These are phyloP conservation scores for Leptonema lineaticorne DNA, from an alignment of 1,140 invertebrate species.

Conservation along the genomic window DNA sequence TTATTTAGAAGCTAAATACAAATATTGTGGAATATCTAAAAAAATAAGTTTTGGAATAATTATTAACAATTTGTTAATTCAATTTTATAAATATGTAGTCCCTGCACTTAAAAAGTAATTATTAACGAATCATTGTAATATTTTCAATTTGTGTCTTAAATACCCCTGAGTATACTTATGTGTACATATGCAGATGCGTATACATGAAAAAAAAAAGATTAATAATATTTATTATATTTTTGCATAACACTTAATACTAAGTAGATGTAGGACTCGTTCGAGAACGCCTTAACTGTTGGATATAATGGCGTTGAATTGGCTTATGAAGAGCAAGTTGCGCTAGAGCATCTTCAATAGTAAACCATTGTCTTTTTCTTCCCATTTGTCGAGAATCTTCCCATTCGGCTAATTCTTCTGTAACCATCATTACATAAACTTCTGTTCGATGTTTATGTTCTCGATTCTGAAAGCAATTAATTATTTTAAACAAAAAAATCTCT, in stretches of 20 bases:
- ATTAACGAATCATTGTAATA: too few relatives aligned
- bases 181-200: not conserved
- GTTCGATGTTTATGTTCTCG: slow-evolving; percentile 89
- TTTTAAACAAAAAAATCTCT: too few relatives aligned
- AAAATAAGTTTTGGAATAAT: too few relatives aligned
- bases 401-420: slow-evolving; percentile 87
- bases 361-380: slow-evolving; percentile 89
- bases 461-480: slow-evolving; percentile 78
- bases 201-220: slow-evolving; percentile 1
- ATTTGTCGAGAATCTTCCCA: slow-evolving; percentile 92
- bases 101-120: too few relatives aligned
- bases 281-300: slow-evolving; percentile 67
- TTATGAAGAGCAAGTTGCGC: slow-evolving; percentile 84
- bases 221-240: not conserved
- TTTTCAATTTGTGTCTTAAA: too few relatives aligned
- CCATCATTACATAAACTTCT: slow-evolving; percentile 88
- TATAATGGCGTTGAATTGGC: slow-evolving; percentile 84
- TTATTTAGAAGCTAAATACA: too few relatives aligned
- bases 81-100: too few relatives aligned
- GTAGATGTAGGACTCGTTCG: slow-evolving; percentile 46
- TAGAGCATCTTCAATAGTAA: slow-evolving; percentile 83
- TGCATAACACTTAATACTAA: slow-evolving; percentile 26
- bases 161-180: not conserved
- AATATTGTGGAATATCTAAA: too few relatives aligned
- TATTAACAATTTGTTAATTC: too few relatives aligned